Evolutionary conservation across 2,113 vertebrate species (phyloP).

Genomic region (Anarrhichthys ocellatus): DNA sequence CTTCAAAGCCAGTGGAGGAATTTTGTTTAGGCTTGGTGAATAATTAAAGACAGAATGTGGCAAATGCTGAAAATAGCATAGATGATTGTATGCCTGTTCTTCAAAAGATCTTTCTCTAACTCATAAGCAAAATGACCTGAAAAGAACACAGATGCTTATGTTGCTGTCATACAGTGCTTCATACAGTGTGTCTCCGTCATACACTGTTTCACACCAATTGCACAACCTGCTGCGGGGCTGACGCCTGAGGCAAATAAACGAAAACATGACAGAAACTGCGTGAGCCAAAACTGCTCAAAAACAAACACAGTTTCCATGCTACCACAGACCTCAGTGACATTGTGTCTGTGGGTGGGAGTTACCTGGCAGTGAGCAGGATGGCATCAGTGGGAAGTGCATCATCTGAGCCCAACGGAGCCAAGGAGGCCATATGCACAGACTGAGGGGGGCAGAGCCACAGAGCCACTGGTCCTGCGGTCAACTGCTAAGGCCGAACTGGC

Average conservation of each 20-base stretch:
- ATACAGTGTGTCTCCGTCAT: constrained; percentile 10
- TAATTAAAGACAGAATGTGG: neutral
- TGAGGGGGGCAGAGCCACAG: constrained; percentile 43
- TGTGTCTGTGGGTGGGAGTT: constrained; percentile 52
- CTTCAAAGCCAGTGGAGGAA: neutral
- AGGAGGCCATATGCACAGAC: constrained; percentile 60
- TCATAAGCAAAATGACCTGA: constrained; percentile 13
- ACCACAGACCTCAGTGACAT: constrained; percentile 11
- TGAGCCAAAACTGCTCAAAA: constrained; percentile 64
- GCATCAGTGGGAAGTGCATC: constrained; percentile 31
- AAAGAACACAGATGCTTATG: constrained; percentile 5
- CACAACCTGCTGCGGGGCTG: constrained; percentile 37
- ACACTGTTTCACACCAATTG: constrained; percentile 50
- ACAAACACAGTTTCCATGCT: constrained; percentile 41
- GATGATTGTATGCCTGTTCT: neutral
- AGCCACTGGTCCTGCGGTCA: constrained; percentile 56
- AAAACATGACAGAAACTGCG: constrained; percentile 66
- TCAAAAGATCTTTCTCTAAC: neutral
- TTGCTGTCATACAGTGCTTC: neutral
- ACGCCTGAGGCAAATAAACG: constrained; percentile 61
- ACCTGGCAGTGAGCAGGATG: constrained; percentile 43
- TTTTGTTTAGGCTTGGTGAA: neutral
- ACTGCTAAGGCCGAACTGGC: constrained; percentile 49
- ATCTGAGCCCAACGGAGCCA: constrained; percentile 47
- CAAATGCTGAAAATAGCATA: neutral